A percentile compares a stretch with the other conserved stretches of the same genome.
phyloP scores from a whole-genome alignment of 2,113 vertebrate species.

The Butastur rufipennis region DNA sequence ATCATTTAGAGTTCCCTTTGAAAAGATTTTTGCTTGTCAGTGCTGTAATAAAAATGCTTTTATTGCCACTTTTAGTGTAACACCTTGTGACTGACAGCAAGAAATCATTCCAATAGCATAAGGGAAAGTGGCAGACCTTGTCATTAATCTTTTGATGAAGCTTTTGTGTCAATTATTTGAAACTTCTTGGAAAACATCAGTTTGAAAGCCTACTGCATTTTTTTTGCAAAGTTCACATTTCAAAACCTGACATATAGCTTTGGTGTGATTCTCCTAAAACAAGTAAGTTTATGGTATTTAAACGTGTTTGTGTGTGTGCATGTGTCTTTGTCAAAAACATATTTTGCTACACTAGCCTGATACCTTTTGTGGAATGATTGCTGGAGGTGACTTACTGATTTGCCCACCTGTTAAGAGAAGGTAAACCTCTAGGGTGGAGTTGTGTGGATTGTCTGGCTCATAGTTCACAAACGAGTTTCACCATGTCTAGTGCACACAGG shows the following conservation, averaged over 20 bases:
- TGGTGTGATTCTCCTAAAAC: not conserved
- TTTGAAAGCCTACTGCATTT: not conserved
- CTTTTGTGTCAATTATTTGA: not conserved
- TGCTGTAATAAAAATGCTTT: not conserved
- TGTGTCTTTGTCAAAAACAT: not conserved
- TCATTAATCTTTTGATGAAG: not conserved
- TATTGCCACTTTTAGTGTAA: not conserved
- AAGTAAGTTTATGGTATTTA: not conserved
- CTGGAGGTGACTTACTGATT: no score
- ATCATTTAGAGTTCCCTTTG: not conserved
- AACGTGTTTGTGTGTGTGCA: not conserved
- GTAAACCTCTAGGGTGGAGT: no score
- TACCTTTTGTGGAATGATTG: no score
- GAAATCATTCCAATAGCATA: not conserved
- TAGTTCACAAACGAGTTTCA: no score
- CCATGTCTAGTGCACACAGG: no score
- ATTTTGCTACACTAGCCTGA: not conserved
- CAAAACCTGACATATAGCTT: not conserved
- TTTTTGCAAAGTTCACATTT: not conserved
- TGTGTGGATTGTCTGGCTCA: no score
- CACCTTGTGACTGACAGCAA: not conserved
- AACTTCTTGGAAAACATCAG: not conserved
- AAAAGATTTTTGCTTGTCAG: not conserved
- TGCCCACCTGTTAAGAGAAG: no score
- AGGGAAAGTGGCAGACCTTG: not conserved